phyloP scores from a whole-genome alignment of 2,797 vertebrate species.

The Oreochromis mossambicus region DNA sequence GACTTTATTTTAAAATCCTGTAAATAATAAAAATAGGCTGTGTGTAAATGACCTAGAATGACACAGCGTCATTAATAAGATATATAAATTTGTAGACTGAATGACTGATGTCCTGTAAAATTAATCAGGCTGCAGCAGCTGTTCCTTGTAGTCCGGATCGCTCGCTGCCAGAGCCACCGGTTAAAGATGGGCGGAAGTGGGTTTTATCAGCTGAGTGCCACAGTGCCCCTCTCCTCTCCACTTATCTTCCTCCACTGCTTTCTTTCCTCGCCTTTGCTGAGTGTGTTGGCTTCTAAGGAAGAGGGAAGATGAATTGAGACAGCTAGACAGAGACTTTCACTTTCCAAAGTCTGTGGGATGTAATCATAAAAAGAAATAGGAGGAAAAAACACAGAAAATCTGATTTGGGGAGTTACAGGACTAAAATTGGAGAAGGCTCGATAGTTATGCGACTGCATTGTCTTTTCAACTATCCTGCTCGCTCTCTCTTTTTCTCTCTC shows the following conservation, averaged over 20 bases:
- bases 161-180: constrained; percentile 8
- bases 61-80: background rate
- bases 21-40: background rate
- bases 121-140: constrained; percentile 16
- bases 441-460: background rate
- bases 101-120: background rate
- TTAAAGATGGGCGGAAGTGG: constrained; percentile 47
- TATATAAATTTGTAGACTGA: background rate
- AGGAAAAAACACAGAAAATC: background rate
- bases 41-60: background rate
- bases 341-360: background rate
- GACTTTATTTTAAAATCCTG: background rate
- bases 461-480: background rate
- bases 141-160: constrained; percentile 14
- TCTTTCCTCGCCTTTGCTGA: background rate
- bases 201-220: constrained; percentile 53
- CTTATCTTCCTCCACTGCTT: background rate
- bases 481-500: background rate
- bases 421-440: background rate
- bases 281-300: background rate
- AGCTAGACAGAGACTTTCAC: background rate
- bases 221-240: background rate
- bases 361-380: background rate
- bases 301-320: background rate
- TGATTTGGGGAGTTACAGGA: background rate